phyloP scores from a whole-genome alignment of 1,140 invertebrate species.

The Drosophila pachea region DNA sequence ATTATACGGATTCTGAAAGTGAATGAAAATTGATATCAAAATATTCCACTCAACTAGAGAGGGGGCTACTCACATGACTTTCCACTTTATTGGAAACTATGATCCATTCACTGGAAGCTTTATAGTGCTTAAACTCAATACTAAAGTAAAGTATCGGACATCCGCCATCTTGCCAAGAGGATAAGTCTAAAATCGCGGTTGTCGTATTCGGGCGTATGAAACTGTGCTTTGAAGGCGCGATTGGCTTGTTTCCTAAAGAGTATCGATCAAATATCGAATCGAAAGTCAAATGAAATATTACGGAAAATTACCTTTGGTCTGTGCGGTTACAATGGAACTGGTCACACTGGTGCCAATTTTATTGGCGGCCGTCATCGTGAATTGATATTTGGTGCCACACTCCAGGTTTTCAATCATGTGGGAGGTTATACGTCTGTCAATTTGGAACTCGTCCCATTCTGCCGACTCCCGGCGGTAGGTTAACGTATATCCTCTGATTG shows the following conservation, averaged over 20 bases:
- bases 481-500: conserved; percentile 83
- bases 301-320: conserved; percentile 80
- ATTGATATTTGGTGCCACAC: conserved; percentile 86
- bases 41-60: background rate
- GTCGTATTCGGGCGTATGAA: conserved; percentile 83
- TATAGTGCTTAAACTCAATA: conserved; percentile 82
- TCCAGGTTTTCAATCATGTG: conserved; percentile 83
- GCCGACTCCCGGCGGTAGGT: conserved; percentile 83
- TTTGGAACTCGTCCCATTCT: conserved; percentile 82
- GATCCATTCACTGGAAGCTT: conserved; percentile 80
- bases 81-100: conserved; percentile 80
- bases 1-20: conserved; percentile 76
- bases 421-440: conserved; percentile 82
- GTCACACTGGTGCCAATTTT: conserved; percentile 85
- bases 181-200: conserved; percentile 82
- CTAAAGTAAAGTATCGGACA: conserved; percentile 84
- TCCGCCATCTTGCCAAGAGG: conserved; percentile 83
- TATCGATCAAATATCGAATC: conserved; percentile 38
- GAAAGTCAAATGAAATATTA: background rate
- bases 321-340: conserved; percentile 81
- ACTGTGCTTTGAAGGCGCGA: conserved; percentile 79
- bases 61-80: conserved; percentile 70
- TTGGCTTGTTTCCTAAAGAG: conserved; percentile 80
- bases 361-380: conserved; percentile 85
- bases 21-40: conserved; percentile 4